These are phyloP conservation scores for Halotydeus destructor DNA, from an alignment of 1,140 invertebrate genomes.

Conservation along the genomic window DNA sequence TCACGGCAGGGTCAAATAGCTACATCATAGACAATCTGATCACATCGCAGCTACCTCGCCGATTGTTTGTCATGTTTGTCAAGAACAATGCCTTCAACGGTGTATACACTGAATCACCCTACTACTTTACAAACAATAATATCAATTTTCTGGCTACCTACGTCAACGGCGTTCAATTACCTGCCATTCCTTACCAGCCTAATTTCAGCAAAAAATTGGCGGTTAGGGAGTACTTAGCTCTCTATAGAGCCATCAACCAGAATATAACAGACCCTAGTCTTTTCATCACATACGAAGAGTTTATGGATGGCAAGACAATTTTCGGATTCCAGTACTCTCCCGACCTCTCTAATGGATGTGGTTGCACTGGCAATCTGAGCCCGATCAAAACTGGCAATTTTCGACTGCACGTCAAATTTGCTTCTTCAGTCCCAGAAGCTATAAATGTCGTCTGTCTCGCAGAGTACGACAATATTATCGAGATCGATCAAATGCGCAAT, in stretches of 20 bases:
- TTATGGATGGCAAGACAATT: not conserved
- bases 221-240: not conserved
- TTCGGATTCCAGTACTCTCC: constrained; percentile 8
- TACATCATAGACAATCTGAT: constrained; percentile 16
- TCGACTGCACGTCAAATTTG: constrained; percentile 3
- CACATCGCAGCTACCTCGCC: constrained; percentile 9
- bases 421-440: not conserved
- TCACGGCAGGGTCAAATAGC: constrained; percentile 10
- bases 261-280: not conserved
- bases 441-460: constrained; percentile 3
- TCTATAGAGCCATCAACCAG: constrained; percentile 6
- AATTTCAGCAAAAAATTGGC: constrained; percentile 6
- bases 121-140: constrained; percentile 3
- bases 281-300: not conserved
- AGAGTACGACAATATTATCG: constrained; percentile 13
- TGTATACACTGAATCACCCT: constrained; percentile 5
- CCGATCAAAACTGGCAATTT: not conserved
- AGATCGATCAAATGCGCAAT: constrained; percentile 10
- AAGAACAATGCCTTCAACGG: constrained; percentile 8
- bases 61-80: constrained; percentile 9
- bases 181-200: not conserved
- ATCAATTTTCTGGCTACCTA: constrained; percentile 9
- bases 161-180: constrained; percentile 7
- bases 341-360: constrained; percentile 3
- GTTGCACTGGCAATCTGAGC: constrained; percentile 1